Evolutionary conservation across 2,888 invertebrate genomes (phyloP), one percentile per base, ranked within the genome.

Genomic region (Dorcus parallelipipedus): DNA sequence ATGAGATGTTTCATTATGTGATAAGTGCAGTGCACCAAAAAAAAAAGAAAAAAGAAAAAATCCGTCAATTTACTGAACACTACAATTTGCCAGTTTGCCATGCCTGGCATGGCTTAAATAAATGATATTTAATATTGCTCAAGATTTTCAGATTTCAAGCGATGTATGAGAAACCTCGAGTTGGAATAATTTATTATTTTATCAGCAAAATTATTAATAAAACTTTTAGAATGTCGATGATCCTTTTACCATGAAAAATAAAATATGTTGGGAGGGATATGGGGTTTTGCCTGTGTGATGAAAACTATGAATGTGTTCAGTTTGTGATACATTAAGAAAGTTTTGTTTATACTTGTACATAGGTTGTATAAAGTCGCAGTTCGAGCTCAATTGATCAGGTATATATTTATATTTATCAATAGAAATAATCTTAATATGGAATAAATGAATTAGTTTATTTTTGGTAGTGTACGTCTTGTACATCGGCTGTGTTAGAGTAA

Each of bases 271-370:
- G 26, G 6, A 33, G 26, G 26, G 26, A 33, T 33, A 49, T 54
- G 49, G 49, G 48, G 48, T 49, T 39, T 45, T 10, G 17, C 9
- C 45, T 20, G 14, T 45, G 45, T 45, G 45, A 10, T 9, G 14
- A 47, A 33, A 42, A 40, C 52, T 66, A 65, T 65, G 65, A 60
- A 60, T 69, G 69, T 69, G 69, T 69, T 69, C 69, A 69, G 68
- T 65, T 68, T 69, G 69, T 69, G 69, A 69, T 69, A 69, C 59
- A 61, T 57, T 61, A 48, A 14, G 54, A 49, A 56, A 45, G 58
- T 56, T 62, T 64, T 60, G 50, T 33, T 57, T 56, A 58, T 63
- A 58, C 64, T 63, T 62, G 60, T 64, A 64, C 53, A 56, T 59
- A 64, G 63, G 59, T 64, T 63, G 55, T 64, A 23, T 48, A 14